Evolutionary conservation across 2,888 invertebrate species (phyloP).

Genomic region (Dendrolimus pini): DNA sequence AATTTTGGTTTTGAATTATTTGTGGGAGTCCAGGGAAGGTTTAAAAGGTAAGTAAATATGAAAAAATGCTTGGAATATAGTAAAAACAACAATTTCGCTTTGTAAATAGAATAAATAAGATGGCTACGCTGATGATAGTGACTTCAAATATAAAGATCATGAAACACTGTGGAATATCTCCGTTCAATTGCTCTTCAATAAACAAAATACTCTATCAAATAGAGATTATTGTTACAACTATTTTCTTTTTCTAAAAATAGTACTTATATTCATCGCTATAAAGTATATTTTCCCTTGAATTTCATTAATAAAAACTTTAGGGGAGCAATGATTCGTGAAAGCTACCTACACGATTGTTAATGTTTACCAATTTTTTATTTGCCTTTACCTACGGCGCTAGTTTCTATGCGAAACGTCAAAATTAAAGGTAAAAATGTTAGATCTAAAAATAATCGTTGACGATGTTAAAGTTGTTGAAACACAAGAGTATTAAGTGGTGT

Average conservation of each 20-base stretch:
- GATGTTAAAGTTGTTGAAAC: neutral
- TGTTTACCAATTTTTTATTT: constrained; percentile 2
- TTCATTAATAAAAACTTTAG: neutral
- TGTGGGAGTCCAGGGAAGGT: too few relatives aligned
- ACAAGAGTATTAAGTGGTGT: constrained; percentile 1
- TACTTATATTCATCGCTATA: neutral
- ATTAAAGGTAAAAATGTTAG: neutral
- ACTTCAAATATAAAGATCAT: too few relatives aligned
- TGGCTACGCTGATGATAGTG: too few relatives aligned
- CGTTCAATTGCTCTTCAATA: neutral
- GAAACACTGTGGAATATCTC: neutral
- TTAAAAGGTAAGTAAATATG: too few relatives aligned
- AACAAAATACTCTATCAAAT: neutral
- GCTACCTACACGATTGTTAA: constrained; percentile 13
- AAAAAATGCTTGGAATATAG: too few relatives aligned
- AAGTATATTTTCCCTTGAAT: neutral
- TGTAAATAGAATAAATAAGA: too few relatives aligned
- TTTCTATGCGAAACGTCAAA: neutral
- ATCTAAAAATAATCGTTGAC: neutral
- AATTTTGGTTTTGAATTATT: too few relatives aligned
- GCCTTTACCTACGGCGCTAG: neutral
- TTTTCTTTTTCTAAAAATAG: neutral
- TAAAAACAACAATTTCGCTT: too few relatives aligned
- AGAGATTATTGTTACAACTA: neutral
- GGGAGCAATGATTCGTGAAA: constrained; percentile 9